phyloP scores from a whole-genome alignment of 1,140 invertebrate genomes.

The Drosophila lacteicornis region DNA sequence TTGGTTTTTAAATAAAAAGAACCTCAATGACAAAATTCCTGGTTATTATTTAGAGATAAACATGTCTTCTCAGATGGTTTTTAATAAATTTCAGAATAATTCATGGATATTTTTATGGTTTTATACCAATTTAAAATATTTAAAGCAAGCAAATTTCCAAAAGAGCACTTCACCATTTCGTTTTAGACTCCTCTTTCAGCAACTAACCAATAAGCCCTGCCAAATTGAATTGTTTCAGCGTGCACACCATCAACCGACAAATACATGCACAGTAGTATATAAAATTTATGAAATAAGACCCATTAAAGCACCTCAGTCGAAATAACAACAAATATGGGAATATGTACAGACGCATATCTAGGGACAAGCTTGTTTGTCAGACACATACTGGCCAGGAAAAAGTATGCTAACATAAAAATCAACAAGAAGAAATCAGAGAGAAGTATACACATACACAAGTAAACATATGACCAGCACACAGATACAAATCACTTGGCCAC shows the following conservation, averaged over 20 bases:
- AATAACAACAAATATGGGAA: constrained; percentile 48
- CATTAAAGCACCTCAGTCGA: constrained; percentile 65
- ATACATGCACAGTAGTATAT: constrained; percentile 19
- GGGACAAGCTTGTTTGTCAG: constrained; percentile 38
- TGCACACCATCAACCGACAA: constrained; percentile 10
- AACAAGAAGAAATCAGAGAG: constrained; percentile 70
- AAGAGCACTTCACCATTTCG: too few relatives aligned
- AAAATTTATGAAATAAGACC: constrained; percentile 63
- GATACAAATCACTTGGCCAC: constrained; percentile 66
- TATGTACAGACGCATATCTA: constrained; percentile 20
- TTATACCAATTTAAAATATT: too few relatives aligned
- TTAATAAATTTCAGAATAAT: too few relatives aligned
- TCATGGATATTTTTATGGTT: too few relatives aligned
- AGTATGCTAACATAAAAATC: constrained; percentile 67
- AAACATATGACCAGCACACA: constrained; percentile 40
- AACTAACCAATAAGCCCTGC: constrained; percentile 27
- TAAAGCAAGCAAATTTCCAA: too few relatives aligned
- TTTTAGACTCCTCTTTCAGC: neutral
- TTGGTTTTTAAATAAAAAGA: too few relatives aligned
- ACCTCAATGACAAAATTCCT: too few relatives aligned
- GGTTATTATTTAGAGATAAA: too few relatives aligned
- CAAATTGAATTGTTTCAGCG: constrained; percentile 17
- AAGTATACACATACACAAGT: constrained; percentile 45
- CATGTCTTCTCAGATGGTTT: neutral
- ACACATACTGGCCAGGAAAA: constrained; percentile 24